phyloP scores from a whole-genome alignment of 1,140 invertebrate genomes.

The Sycophaga agraensis region DNA sequence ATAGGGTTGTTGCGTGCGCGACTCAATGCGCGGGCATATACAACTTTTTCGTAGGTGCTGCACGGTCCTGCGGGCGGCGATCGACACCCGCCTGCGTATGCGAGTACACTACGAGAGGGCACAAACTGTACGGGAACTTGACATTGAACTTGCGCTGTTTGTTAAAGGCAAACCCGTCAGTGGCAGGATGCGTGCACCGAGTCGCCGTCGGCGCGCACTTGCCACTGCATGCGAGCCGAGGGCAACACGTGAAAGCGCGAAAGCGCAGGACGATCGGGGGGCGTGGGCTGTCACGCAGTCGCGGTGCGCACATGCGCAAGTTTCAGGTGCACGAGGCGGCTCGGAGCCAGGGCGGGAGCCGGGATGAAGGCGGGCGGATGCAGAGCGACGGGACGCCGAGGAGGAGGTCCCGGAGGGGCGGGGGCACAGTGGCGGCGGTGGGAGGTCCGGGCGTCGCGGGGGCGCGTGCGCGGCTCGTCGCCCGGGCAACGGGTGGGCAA shows the following conservation, averaged over 20 bases:
- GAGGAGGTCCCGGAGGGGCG: not conserved
- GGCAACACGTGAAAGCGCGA: too few species aligned
- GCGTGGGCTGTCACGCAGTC: too few species aligned
- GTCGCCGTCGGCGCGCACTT: too few species aligned
- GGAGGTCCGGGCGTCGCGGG: not conserved
- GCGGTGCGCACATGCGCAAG: too few species aligned
- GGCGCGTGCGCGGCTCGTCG: not conserved
- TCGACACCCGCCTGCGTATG: constrained; percentile 18
- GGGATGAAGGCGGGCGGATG: not conserved
- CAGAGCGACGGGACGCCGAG: not conserved
- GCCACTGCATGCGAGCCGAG: too few species aligned
- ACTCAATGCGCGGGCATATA: too few species aligned
- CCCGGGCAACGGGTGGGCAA: not conserved
- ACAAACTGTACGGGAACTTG: constrained; percentile 35
- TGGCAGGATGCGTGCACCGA: not conserved
- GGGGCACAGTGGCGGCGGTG: not conserved
- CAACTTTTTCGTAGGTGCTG: too few species aligned
- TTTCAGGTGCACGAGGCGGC: not conserved
- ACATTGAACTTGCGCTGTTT: constrained; percentile 38
- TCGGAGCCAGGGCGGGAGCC: not conserved
- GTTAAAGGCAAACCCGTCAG: too few species aligned
- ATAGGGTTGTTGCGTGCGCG: too few species aligned
- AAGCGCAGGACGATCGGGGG: too few species aligned
- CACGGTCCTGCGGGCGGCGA: too few species aligned
- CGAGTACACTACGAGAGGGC: too few species aligned